Evolutionary conservation across 2,888 invertebrate genomes (phyloP).

Genomic region (Leucophenga montana): DNA sequence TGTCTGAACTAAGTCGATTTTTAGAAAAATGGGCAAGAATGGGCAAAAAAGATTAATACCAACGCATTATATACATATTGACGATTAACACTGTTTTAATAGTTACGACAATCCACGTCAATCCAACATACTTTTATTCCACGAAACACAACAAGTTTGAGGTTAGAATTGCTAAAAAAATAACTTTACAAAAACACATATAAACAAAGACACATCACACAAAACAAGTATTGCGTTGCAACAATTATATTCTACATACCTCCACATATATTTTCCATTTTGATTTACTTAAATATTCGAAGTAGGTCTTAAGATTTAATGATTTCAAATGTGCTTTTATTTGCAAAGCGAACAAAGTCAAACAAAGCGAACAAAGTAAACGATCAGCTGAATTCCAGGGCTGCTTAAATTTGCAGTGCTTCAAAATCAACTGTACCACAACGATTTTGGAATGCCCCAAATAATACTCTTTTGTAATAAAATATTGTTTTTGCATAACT

Average conservation of each 20-base stretch:
- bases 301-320: too few relatives aligned
- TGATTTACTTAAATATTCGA: too few relatives aligned
- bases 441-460: background rate
- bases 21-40: too few relatives aligned
- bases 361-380: background rate
- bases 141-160: background rate
- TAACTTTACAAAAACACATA: background rate
- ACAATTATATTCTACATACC: too few relatives aligned
- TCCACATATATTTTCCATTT: too few relatives aligned
- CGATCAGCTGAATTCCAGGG: background rate
- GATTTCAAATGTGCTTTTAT: background rate
- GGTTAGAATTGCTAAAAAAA: background rate
- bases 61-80: too few relatives aligned
- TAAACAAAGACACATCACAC: too few relatives aligned
- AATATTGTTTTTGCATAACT: background rate
- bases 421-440: background rate
- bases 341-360: background rate
- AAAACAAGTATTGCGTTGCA: too few relatives aligned
- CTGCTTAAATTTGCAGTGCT: background rate
- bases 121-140: conserved; percentile 5
- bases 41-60: too few relatives aligned
- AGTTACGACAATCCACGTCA: background rate
- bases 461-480: background rate
- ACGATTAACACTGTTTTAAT: too few relatives aligned
- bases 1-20: too few relatives aligned